Base-by-base conservation (phyloP, 1,140 invertebrate species). In the Lepeophtheirus salmonis region DNA sequence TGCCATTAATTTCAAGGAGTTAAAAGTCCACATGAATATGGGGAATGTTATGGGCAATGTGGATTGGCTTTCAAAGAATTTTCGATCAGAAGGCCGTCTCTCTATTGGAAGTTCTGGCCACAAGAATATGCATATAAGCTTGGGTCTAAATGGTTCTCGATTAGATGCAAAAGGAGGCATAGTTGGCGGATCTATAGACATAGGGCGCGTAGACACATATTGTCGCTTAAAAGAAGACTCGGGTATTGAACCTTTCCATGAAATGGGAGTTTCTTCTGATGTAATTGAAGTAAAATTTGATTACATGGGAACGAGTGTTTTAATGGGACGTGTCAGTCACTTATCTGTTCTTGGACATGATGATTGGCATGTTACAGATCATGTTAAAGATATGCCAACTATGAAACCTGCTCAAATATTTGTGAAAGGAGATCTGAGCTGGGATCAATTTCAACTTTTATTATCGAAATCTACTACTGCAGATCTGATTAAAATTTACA, bases 11-110 rank as follows among this genome's bases (percentile, higher is more conserved):
- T 88, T 97, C 67, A 91, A 89, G 2, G 82, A 85, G 65, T 74
- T 97, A 20, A 92, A 95, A 71, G 85, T 97, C 16, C 88, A 94
- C 67, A 95, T 97, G 85, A 96, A 96, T 72, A 97, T 97, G 88
- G 89, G 90, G 17, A 97, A 96, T 70, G 90, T 96, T 0, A 96
- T 96, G 87, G 92, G 92, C 18, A 95, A 95, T 70, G 90, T 94
- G 26, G 81, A 82, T 50, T 95, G 89, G 89, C 78, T 88, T 68
- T 90, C 86, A 1, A 84, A 86, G 69, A 85, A 89, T 66, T 87
- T 92, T 67, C 79, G 83, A 68, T 89, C 84, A 1, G 84, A 91
- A 67, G 91, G 90, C 0, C 79, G 89, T 30, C 73, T 96, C 4
- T 89, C 87, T 24, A 94, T 96, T 66, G 88, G 89, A 63, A 94